Evolutionary conservation across 1,140 invertebrate species (phyloP), one percentile per base, ranked within the genome.

Genomic region (Lepidurus apus): DNA sequence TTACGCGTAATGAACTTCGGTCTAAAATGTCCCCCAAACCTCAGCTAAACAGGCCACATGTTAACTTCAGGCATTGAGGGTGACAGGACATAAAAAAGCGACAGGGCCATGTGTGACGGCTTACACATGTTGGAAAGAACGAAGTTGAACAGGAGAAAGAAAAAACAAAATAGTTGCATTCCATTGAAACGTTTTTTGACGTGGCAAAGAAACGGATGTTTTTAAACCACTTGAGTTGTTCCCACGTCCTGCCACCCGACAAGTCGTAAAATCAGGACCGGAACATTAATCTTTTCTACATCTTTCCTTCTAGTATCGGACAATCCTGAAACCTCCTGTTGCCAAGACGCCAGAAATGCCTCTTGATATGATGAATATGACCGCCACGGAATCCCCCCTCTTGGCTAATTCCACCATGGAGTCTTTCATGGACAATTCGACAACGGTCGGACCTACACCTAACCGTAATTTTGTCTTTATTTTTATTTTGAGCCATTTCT

Each of bases 161-260:
- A 47, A 47, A 47, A 11, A 47, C 10, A 47, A 47, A 47, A 47
- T 47, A 47, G 45, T 47, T 11, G 45, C 1, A 47, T 34, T 34
- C 3, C 34, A 34, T 3, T 11, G 17, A 47, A 17, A 47, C 1
- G 9, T 65, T 65, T 65, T 11, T 13, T 13, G 53, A 21, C 7
- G 21, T 17, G n/a, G 53, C 21, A n/a, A 13, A 65, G 53, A 65
- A n/a, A 65, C 53, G 53, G n/a, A 65, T 65, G 53, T 65, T 65
- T 65, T 65, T n/a, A n/a, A 65, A 47, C 53, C 53, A 65, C 53
- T 65, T 65, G 53, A 65, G 4, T 65, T 65, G 17, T 65, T 65
- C 53, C 53, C 53, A 65, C 53, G 53, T 9, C 21, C 53, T 65
- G 53, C 21, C 7, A 65, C 53, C 13, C 17, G 53, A 65, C 53